These are phyloP conservation scores for Athalia circularis DNA, from an alignment of 2,888 invertebrate genomes.

Conservation along the genomic window DNA sequence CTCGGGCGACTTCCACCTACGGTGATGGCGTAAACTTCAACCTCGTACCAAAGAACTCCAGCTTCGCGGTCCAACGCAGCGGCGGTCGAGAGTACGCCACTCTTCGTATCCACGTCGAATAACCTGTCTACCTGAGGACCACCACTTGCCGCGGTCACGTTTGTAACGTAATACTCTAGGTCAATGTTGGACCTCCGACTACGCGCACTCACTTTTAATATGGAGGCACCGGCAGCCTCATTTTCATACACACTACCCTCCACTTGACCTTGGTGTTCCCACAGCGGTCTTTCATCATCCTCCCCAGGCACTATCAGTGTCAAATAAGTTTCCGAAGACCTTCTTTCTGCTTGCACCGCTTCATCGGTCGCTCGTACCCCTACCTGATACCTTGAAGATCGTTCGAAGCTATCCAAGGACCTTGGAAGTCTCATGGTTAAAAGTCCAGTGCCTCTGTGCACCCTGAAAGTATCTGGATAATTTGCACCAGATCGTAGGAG, in stretches of 20 bases:
- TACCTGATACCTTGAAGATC: constrained; percentile 83
- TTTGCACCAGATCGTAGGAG: constrained; percentile 80
- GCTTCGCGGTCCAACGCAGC: constrained; percentile 89
- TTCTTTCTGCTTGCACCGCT: constrained; percentile 91
- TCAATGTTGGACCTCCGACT: constrained; percentile 78
- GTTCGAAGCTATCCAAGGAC: constrained; percentile 79
- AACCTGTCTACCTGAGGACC: constrained; percentile 89
- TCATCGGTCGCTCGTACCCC: constrained; percentile 94
- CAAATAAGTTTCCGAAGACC: constrained; percentile 90
- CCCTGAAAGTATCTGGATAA: constrained; percentile 82
- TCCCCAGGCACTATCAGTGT: constrained; percentile 85
- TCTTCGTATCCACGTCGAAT: constrained; percentile 92
- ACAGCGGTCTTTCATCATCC: constrained; percentile 70
- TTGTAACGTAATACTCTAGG: constrained; percentile 94
- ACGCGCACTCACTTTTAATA: constrained; percentile 87
- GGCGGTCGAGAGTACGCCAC: constrained; percentile 92
- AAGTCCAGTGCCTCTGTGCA: constrained; percentile 89
- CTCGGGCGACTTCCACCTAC: constrained; percentile 81
- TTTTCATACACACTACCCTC: constrained; percentile 92
- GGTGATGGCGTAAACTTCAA: constrained; percentile 90
- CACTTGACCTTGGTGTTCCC: constrained; percentile 78
- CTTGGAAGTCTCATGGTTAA: constrained; percentile 64
- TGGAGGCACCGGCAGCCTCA: constrained; percentile 90
- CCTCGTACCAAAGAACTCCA: constrained; percentile 87
- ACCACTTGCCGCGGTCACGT: constrained; percentile 82